Conservation (phyloP, 64 coral and sea anemone genomes). For the Dendrophyllia cribrosa region DNA sequence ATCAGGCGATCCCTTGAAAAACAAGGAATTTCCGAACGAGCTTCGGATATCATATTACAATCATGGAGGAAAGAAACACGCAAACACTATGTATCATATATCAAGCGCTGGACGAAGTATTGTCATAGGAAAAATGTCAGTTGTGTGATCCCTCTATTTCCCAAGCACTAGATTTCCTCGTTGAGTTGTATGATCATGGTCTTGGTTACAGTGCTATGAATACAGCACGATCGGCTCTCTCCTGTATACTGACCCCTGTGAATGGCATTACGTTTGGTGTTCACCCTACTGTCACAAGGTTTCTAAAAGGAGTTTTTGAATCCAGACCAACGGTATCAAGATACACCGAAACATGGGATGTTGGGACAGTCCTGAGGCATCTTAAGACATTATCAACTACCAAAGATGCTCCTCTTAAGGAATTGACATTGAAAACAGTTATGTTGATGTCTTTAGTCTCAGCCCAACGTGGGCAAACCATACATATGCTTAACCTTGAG, state of each 20-base stretch:
- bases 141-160: conserved; percentile 39
- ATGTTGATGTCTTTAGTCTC: not conserved
- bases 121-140: conserved; percentile 50
- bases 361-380: conserved; percentile 29
- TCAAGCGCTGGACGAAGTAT: conserved; percentile 18
- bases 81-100: conserved; percentile 63
- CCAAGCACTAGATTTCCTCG: conserved; percentile 63
- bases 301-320: conserved; percentile 58
- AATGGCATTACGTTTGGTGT: conserved; percentile 33
- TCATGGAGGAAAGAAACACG: conserved; percentile 56
- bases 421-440: conserved; percentile 41
- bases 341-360: conserved; percentile 59
- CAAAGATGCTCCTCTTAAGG: conserved; percentile 9
- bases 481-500: not conserved
- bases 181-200: conserved; percentile 35
- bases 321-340: conserved; percentile 42
- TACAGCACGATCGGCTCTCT: conserved; percentile 2
- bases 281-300: conserved; percentile 29
- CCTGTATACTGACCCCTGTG: not conserved
- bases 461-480: not conserved
- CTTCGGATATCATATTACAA: conserved; percentile 48
- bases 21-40: conserved; percentile 25
- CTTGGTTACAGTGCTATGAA: conserved; percentile 20
- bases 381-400: conserved; percentile 39
- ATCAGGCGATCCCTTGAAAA: conserved; percentile 55